Percentiles rank a stretch among this genome's conserved stretches.
phyloP scores from a whole-genome alignment of 53 echinoderm and acorn worm genomes.

The Holothuria scabra region DNA sequence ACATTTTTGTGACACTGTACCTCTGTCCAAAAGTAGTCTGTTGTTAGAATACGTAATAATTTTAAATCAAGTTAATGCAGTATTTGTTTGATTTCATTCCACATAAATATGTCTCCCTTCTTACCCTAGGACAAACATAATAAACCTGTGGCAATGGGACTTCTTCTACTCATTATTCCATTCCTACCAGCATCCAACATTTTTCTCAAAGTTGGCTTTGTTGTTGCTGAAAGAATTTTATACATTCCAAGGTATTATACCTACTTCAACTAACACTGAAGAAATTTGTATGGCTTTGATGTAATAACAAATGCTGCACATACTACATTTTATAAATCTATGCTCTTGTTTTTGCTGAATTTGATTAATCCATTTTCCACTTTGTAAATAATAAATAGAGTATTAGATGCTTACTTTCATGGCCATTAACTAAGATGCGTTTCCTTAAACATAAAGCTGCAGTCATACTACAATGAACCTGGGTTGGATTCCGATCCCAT shows the following conservation, averaged over 20 bases:
- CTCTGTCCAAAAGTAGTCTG: too few relatives aligned
- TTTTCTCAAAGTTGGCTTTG: slow-evolving; percentile 91
- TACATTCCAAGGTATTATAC: slow-evolving; percentile 92
- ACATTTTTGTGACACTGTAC: too few relatives aligned
- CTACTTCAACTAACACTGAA: not conserved
- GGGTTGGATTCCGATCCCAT: too few relatives aligned
- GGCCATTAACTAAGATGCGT: too few relatives aligned
- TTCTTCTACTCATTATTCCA: slow-evolving; percentile 80
- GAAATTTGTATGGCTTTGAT: not conserved
- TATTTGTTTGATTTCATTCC: too few relatives aligned
- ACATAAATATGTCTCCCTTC: not conserved
- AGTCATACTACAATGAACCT: too few relatives aligned
- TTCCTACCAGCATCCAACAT: slow-evolving; percentile 95
- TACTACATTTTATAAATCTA: not conserved
- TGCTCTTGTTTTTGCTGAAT: not conserved
- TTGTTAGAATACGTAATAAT: too few relatives aligned
- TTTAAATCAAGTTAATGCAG: too few relatives aligned
- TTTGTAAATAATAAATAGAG: too few relatives aligned
- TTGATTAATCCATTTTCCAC: too few relatives aligned
- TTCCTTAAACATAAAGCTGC: too few relatives aligned
- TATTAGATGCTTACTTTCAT: too few relatives aligned
- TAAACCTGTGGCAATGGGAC: slow-evolving; percentile 55
- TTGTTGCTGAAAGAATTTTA: slow-evolving; percentile 92
- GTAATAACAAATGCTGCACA: not conserved
- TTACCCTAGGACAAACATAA: slow-evolving; percentile 5